Conservation (phyloP, 2,888 invertebrate genomes). For the Calliopum simillimum region DNA sequence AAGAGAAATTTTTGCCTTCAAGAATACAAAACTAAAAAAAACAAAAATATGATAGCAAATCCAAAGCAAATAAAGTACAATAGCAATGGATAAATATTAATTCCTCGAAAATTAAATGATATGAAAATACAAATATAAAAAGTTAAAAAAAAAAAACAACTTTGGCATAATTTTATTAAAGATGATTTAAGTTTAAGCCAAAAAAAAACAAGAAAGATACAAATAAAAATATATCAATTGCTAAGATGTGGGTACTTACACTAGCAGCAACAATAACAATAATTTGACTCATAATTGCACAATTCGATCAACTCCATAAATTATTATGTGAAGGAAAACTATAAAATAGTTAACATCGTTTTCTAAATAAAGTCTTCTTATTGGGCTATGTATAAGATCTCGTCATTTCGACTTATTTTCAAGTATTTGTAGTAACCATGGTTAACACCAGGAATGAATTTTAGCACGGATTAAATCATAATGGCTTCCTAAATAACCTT, state of each 20-base stretch:
- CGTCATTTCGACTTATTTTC: too few relatives aligned
- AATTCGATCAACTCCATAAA: too few relatives aligned
- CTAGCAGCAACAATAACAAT: neutral
- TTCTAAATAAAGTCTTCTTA: too few relatives aligned
- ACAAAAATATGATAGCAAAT: neutral
- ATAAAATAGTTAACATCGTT: too few relatives aligned
- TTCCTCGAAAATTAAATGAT: neutral
- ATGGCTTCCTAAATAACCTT: too few relatives aligned
- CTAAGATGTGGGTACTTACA: neutral
- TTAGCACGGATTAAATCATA: too few relatives aligned
- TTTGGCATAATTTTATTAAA: neutral
- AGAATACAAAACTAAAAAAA: neutral
- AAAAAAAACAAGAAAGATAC: slow-evolving; percentile 3
- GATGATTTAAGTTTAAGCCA: neutral
- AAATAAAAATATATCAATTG: neutral
- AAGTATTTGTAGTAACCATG: too few relatives aligned
- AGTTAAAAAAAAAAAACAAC: neutral
- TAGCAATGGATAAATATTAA: neutral
- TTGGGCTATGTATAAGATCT: too few relatives aligned
- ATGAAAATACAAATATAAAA: neutral
- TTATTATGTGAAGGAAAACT: too few relatives aligned
- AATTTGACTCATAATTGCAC: neutral
- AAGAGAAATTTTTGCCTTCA: slow-evolving; percentile 30
- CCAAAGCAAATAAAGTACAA: neutral
- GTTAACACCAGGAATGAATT: too few relatives aligned